Base-by-base conservation (phyloP, 1,140 invertebrate genomes). In the Drosophila jambulina region DNA sequence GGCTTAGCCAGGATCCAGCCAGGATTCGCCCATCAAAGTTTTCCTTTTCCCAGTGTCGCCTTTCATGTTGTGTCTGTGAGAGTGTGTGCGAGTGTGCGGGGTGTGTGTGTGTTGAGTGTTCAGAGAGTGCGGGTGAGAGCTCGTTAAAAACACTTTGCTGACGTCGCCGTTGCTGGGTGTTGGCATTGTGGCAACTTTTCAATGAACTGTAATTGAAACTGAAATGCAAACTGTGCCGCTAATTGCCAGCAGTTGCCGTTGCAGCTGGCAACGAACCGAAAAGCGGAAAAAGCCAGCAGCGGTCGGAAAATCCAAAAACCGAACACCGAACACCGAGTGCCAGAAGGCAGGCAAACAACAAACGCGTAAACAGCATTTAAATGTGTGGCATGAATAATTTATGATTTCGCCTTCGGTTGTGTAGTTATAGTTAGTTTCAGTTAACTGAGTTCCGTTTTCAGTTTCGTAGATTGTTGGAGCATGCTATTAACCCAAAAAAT, bases 131-230 rank as follows among this genome's bases (percentile, higher is more conserved):
- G 71, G 42, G 77, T 58, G 46, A 69, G 46, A 79, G 80, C 84
- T 90, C 84, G 85, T 88, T 88, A 90, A 90, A 85, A 88, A 85
- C 84, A 88, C 84, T 88, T 88, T 90, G 76, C 82, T 79, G 75
- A 86, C 83, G 69, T 83, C 80, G 75, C 42, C 56, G 75, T 51
- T 69, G 71, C 60, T 68, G 68, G 68, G 80, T 65, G 82, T 76
- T 67, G 82, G 68, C 85, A 84, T 85, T 90, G 85, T 88, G 80
- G 78, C 82, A 88, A 88, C 70, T 82, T 88, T 78, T 75, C 77
- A 75, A 88, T 90, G 86, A 91, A 91, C 81, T 88, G 86, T 85
- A 88, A 88, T 88, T 90, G 85, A 88, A 88, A 90, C 84, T 86
- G 82, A 81, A 82, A 81, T 63, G 61, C 70, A 81, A 80, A 76